Percentiles rank a stretch among this genome's conserved stretches.
Evolutionary conservation across 2,888 invertebrate species (phyloP).

Genomic region (Caenorhabditis wallacei): DNA sequence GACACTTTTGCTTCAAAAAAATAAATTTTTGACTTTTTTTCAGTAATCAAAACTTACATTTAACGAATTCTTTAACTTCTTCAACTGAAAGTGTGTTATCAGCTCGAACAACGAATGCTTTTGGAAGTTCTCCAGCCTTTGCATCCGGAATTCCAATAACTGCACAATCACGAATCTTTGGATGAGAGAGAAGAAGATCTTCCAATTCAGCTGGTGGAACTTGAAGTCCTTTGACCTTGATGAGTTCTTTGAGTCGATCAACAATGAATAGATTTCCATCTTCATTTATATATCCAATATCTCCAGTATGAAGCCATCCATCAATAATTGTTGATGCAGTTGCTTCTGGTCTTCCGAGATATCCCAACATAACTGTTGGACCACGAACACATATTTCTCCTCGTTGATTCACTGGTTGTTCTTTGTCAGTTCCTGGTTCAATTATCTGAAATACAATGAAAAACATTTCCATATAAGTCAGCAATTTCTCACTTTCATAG

Average conservation of each 20-base stretch:
- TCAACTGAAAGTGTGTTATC: constrained; percentile 65
- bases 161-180: constrained; percentile 89
- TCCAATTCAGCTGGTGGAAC: constrained; percentile 92
- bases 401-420: constrained; percentile 86
- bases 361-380: constrained; percentile 89
- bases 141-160: constrained; percentile 87
- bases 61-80: constrained; percentile 71
- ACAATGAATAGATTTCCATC: constrained; percentile 78
- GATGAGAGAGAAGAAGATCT: constrained; percentile 88
- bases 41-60: too few species aligned
- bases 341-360: constrained; percentile 89
- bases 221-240: constrained; percentile 81
- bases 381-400: constrained; percentile 90
- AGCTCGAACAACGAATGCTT: constrained; percentile 71
- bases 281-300: constrained; percentile 76
- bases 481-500: constrained; percentile 85
- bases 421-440: constrained; percentile 63
- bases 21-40: too few species aligned
- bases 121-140: constrained; percentile 70
- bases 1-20: constrained; percentile 88
- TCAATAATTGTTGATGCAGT: constrained; percentile 88
- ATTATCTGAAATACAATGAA: constrained; percentile 59
- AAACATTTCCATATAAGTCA: too few species aligned
- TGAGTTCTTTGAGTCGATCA: constrained; percentile 81
- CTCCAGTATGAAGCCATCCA: constrained; percentile 89